Percentiles rank a stretch among this genome's conserved stretches.
phyloP scores from a whole-genome alignment of 2,113 vertebrate species.

The zebrafish (Danio rerio) region GRCz12tu NC_133200.1:5539001-5539500 shows the following conservation, averaged over 20 bases:
- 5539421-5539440: too few species aligned
- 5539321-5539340: slow-evolving; percentile 85
- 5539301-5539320: slow-evolving; percentile 78
- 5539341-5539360: slow-evolving; percentile 82
- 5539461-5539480: too few species aligned
- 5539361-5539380: neutral
- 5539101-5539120: neutral
- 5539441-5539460: too few species aligned
- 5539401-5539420: neutral
- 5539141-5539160: slow-evolving; percentile 29
- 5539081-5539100: too few species aligned
- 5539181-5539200: slow-evolving; percentile 25
- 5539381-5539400: neutral
- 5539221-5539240: slow-evolving; percentile 76
- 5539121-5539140: neutral
- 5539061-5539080: too few species aligned
- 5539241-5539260: slow-evolving; percentile 76
- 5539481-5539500: neutral
- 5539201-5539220: slow-evolving; percentile 39
- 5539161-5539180: slow-evolving; percentile 52
- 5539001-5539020: too few species aligned
- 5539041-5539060: too few species aligned
- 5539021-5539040: too few species aligned
- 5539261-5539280: slow-evolving; percentile 77
- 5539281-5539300: slow-evolving; percentile 62